Percentiles rank a stretch among this genome's conserved stretches.
Conservation (phyloP, 2,113 vertebrate genomes). For the Origma solitaria region DNA sequence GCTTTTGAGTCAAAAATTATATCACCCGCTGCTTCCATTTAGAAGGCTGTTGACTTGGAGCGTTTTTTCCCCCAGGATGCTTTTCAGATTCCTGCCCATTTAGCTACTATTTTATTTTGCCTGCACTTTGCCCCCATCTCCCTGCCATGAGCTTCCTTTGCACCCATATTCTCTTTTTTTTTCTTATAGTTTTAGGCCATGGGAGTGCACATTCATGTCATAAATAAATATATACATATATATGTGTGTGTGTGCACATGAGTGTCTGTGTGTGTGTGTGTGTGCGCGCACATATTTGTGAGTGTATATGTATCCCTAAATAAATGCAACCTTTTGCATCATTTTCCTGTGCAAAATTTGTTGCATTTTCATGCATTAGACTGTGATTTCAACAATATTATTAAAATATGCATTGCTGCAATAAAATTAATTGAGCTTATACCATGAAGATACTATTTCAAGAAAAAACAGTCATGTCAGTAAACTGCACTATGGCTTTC, state of each 20-base stretch:
- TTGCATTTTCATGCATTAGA: not conserved
- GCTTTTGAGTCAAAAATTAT: not conserved
- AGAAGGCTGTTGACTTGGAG: not conserved
- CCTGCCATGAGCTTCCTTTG: not conserved
- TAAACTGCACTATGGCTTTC: not conserved
- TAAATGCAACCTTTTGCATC: not conserved
- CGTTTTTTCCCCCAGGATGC: not conserved
- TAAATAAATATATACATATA: too few relatives aligned
- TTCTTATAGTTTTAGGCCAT: not conserved
- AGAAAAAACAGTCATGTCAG: not conserved
- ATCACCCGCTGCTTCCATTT: not conserved
- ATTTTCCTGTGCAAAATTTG: not conserved
- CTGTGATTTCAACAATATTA: not conserved
- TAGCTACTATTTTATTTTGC: not conserved
- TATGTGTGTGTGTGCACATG: too few relatives aligned
- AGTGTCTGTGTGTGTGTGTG: too few relatives aligned
- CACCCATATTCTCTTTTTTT: not conserved
- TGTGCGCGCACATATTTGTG: too few relatives aligned
- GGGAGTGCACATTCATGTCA: not conserved
- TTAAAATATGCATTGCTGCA: not conserved
- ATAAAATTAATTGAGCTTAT: conserved; percentile 2
- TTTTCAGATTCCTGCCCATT: not conserved
- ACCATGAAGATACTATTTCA: conserved; percentile 15
- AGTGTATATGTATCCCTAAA: not conserved
- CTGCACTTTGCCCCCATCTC: not conserved